Base-by-base conservation (phyloP, 1,140 invertebrate genomes). In the Arion vulgaris region DNA sequence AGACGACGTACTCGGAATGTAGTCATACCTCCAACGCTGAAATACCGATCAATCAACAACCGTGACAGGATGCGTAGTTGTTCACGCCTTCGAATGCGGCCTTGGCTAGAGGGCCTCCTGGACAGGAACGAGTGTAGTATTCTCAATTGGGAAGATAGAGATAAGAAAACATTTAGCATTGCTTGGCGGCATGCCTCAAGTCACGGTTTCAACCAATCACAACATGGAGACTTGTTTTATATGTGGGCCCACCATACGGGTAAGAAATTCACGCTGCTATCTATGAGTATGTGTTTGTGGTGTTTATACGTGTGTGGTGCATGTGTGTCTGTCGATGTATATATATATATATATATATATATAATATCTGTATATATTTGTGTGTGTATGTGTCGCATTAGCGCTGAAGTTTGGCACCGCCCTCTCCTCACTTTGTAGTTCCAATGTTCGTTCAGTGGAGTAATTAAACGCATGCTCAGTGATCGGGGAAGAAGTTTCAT, bases 141-240 rank as follows among this genome's bases (percentile, higher is more conserved):
- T 26, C 73, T 75, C 19, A 7, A 13, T 0, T 75, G 73, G 73
- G 45, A 28, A 28, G 45, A 75, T 34, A 45, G 45, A 34, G n/a
- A 26, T 1, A 53, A 53, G 45, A 75, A 75, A 9, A 51, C 1
- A 4, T 75, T 75, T 45, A 49, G 38, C 39, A 51, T 75, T 34
- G 73, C 41, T 34, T 75, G 73, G 73, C 39, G 73, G 2, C 73
- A 75, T 49, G 73, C 73, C n/a, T 75, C 73, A 11, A 75, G 73
- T 34, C 73, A 75, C 28, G 73, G 73, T 15, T 75, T 75, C 36
- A 45, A 49, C 13, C 19, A 17, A 26, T 49, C 39, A 1, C 38
- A 53, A 11, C 73, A 75, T 28, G 45, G 73, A 17, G 73, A 75
- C 23, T 26, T 75, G 39, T 75, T 75, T 34, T 51, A 49, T 49